Base-by-base conservation (phyloP, 1,140 invertebrate genomes). In the Schlechtendalia chinensis region DNA sequence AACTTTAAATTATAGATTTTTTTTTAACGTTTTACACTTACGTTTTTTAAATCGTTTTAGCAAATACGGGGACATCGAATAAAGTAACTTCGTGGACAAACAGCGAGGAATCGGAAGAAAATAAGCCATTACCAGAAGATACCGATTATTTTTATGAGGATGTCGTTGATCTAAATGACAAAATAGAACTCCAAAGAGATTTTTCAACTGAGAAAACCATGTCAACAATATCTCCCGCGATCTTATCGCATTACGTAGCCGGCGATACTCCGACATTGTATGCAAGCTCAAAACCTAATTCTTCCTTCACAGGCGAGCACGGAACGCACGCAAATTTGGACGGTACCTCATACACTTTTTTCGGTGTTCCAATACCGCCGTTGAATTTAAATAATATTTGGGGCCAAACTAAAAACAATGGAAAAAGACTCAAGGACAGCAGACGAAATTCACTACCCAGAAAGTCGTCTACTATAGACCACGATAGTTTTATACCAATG, bases 71-170 rank as follows among this genome's bases (percentile, higher is more conserved):
- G 2, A 79, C 75, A 6, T 79, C 75, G 19, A 79, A 79, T 61
- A 61, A 61, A 17, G 45, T 79, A n/a, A n/a, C 32, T 29, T 63
- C 32, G 16, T 79, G 75, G 75, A 50, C 69, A 47, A 79, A 50
- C 22, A 63, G 22, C 12, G 56, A 61, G 8, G 75, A 79, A 61
- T 16, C 56, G 2, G 39, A 58, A 14, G 45, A 61, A 61, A 61
- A 79, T 32, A 86, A 88, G 61, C 90, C 91, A 8, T 86, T 89
- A 12, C 89, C 90, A 1, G 89, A 91, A 82, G 91, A 93, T 83
- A 90, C 90, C 2, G 92, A 94, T 83, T 93, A 93, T 83, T 91
- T 93, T 83, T 93, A 94, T 84, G 92, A 93, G 83, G 92, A 94
- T 82, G 94, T 93, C 85, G 87, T 92, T 3, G 93, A 94, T 84